Evolutionary conservation across 2,888 invertebrate species (phyloP), one percentile per base, ranked within the genome.

Genomic region (Leucophenga maculata): DNA sequence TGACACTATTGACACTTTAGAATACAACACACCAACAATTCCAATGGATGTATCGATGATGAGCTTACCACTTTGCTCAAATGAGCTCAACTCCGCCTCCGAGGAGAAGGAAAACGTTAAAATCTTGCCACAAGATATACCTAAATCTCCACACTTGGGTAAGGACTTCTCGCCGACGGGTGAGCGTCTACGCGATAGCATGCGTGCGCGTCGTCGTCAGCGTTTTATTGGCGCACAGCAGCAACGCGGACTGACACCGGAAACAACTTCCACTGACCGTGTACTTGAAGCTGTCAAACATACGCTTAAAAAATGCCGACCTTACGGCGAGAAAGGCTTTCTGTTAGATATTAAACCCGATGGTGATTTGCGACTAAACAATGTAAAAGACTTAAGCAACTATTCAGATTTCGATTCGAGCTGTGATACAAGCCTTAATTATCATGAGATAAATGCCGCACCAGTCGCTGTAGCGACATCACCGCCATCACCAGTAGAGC

Each of bases 101-200:
- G 83, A 79, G 57, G 78, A 83, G 46, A 78, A 83, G 62, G 76
- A 81, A 20, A 84, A 86, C 39, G 60, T 79, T 9, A 76, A 77
- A 50, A 76, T 80, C 48, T 68, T 84, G 18, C 76, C 85, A 32
- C 81, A 79, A 20, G 87, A 86, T 31, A 88, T 89, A 77, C 89
- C 88, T 9, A 89, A 89, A 69, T 89, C 88, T 0, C 88, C 88
- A 16, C 88, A 89, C 71, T 75, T 89, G 62, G 87, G 89, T 18
- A 89, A 89, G 73, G 89, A 89, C 72, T 89, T 89, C 74, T 87
- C 88, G 16, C 89, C 89, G 0, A 88, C 86, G 39, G 89, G 89
- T 4, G 89, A 89, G 32, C 80, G 89, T 9, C 81, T 89, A 71
- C 81, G 88, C 44, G 88, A 88, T 70, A 89, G 89, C 71, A 87